Evolutionary conservation across 2,888 invertebrate species (phyloP), one percentile per base, ranked within the genome.

Genomic region (Orchesellides sinensis): DNA sequence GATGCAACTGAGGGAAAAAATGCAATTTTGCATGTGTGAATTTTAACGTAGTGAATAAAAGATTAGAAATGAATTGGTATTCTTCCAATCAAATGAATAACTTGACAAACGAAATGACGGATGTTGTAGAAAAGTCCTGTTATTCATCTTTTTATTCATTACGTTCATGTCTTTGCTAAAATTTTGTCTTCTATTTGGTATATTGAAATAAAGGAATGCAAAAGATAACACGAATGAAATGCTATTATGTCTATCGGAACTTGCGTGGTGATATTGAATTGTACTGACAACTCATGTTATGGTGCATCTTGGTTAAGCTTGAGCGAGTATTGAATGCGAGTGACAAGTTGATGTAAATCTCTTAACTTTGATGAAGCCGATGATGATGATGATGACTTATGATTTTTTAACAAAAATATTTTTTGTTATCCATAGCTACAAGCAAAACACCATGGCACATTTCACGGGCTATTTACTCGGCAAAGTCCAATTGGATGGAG

Each of bases 401-500:
- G 61, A 72, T 35, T 78, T 83, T 66, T 83, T 23, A 66, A 54
- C 10, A 27, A 54, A 45, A 27, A 23, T 3, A 40, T 49, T 54
- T 70, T 61, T 73, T 72, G 54, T 80, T 52, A 14, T 73, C 61
- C 47, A 23, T 56, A 80, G 79, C 3, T 45, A 52, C 25, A 75
- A 78, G 68, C 69, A 69, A 82, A 65, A 63, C 70, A 86, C 80
- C 54, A 87, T 87, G 88, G 85, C 87, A 35, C 84, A 86, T 74
- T 87, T 85, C 78, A 87, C 88, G 80, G 88, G 88, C 69, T 87
- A 87, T 82, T 82, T 88, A 63, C 78, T 88, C 45, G 88, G 88
- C 72, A 88, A 88, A 83, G 88, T 88, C 70, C 87, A 87, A 81
- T 80, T 88, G 85, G 88, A 88, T 73, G 87, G 88, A 40, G 88